A percentile compares a stretch with the other conserved stretches of the same genome.
These are phyloP conservation scores for Marisa cornuarietis DNA, from an alignment of 1,140 invertebrate genomes.

Conservation along the genomic window DNA sequence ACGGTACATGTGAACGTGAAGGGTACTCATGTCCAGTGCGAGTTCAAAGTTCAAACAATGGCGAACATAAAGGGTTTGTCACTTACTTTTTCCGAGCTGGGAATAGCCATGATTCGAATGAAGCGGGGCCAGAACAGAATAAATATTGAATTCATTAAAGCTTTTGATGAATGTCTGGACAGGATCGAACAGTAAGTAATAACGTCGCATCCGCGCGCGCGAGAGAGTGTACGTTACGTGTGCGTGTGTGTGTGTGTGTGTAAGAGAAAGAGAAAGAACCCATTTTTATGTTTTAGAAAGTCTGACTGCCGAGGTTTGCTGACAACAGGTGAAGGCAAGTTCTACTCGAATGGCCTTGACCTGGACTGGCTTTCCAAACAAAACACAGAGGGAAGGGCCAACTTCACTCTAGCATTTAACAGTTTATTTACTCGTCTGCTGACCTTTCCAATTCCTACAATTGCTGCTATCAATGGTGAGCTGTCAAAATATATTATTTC, in stretches of 20 bases:
- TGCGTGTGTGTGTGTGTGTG: background rate
- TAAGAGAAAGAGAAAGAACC: too few relatives aligned
- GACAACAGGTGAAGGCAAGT: slow-evolving; percentile 46
- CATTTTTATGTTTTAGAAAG: slow-evolving; percentile 32
- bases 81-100: background rate
- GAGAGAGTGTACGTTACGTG: too few relatives aligned
- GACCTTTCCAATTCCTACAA: slow-evolving; percentile 41
- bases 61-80: background rate
- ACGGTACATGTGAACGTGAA: too few relatives aligned
- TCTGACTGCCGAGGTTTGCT: slow-evolving; percentile 34
- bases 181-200: slow-evolving; percentile 17
- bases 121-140: slow-evolving; percentile 24
- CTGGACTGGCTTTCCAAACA: slow-evolving; percentile 28
- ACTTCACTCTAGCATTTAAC: background rate
- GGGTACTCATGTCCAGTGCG: too few relatives aligned
- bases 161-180: slow-evolving; percentile 19
- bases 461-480: slow-evolving; percentile 49
- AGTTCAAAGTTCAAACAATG: too few relatives aligned
- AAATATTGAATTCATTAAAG: slow-evolving; percentile 9
- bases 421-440: slow-evolving; percentile 27
- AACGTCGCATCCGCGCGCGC: too few relatives aligned
- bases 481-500: background rate
- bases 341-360: slow-evolving; percentile 50
- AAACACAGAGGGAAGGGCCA: background rate
- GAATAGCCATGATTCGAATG: slow-evolving; percentile 12